Percentiles rank a stretch among this genome's conserved stretches.
These are phyloP conservation scores for Pyrocoelia pectoralis DNA, from an alignment of 2,888 invertebrate genomes.

Conservation along the genomic window DNA sequence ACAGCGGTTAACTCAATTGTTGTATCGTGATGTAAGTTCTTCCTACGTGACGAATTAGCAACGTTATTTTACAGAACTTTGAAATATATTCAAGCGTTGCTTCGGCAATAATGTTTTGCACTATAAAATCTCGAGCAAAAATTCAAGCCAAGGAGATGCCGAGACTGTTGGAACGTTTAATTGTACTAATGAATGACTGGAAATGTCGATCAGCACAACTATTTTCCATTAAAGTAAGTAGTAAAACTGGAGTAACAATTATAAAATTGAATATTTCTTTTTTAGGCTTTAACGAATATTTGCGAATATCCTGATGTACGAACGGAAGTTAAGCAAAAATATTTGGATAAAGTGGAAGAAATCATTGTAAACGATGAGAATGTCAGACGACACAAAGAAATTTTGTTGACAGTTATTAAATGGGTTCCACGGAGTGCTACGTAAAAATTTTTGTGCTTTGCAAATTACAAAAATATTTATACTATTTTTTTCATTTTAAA, in stretches of 20 bases:
- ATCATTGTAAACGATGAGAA: slow-evolving; percentile 42
- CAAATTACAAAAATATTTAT: no score
- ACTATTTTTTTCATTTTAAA: no score
- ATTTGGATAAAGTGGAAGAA: slow-evolving; percentile 40
- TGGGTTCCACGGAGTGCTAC: slow-evolving; percentile 43
- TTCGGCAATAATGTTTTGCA: slow-evolving; percentile 54
- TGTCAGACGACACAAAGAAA: slow-evolving; percentile 42
- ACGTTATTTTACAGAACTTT: slow-evolving; percentile 35
- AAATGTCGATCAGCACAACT: slow-evolving; percentile 36
- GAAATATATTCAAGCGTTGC: slow-evolving; percentile 51
- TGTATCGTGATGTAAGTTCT: slow-evolving; percentile 52
- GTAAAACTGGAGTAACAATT: background rate
- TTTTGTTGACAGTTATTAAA: slow-evolving; percentile 43
- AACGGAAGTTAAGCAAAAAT: slow-evolving; percentile 41
- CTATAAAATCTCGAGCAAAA: slow-evolving; percentile 52
- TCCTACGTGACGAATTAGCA: background rate
- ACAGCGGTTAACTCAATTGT: slow-evolving; percentile 46
- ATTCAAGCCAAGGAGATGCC: slow-evolving; percentile 48
- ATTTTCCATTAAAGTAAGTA: slow-evolving; percentile 38
- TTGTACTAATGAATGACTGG: slow-evolving; percentile 33
- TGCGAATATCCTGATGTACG: slow-evolving; percentile 49
- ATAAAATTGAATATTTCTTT: no score
- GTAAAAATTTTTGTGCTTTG: background rate
- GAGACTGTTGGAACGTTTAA: slow-evolving; percentile 47
- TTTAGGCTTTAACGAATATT: slow-evolving; percentile 50